Percentiles rank a stretch among this genome's conserved stretches.
Conservation (phyloP, 2,113 vertebrate genomes). For the Hystrix brachyura region DNA sequence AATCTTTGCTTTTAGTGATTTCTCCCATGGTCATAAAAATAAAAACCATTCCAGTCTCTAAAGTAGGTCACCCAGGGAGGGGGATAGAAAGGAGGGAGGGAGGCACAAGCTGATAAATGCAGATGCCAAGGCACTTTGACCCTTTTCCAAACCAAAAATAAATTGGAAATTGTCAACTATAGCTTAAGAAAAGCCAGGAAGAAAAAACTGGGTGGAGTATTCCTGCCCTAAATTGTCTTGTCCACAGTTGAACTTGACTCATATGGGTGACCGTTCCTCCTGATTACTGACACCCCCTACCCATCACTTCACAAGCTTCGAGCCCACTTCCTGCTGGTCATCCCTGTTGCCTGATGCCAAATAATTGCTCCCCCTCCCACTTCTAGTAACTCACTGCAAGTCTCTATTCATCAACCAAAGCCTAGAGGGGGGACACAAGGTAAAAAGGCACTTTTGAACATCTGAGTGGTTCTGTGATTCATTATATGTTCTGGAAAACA, state of each 20-base stretch:
- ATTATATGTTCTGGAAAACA: conserved; percentile 73
- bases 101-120: conserved; percentile 61
- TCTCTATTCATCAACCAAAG: conserved; percentile 72
- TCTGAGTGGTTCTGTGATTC: conserved; percentile 85
- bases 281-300: not conserved
- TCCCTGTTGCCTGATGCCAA: not conserved
- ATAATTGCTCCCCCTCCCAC: conserved; percentile 48
- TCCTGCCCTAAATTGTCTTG: not conserved
- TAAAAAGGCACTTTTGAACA: conserved; percentile 67
- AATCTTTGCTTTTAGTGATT: conserved; percentile 53
- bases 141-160: conserved; percentile 71
- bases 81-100: not conserved
- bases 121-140: conserved; percentile 75
- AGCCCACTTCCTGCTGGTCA: conserved; percentile 48
- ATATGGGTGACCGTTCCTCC: not conserved
- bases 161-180: conserved; percentile 58
- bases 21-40: conserved; percentile 54
- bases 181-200: conserved; percentile 22
- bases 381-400: conserved; percentile 69
- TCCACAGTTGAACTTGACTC: not conserved
- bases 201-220: not conserved
- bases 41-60: conserved; percentile 64
- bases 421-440: conserved; percentile 29
- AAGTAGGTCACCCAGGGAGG: conserved; percentile 71
- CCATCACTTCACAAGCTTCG: not conserved